Base-by-base conservation (phyloP, 2,797 vertebrate genomes). In the Poeciliopsis gracilis region DNA sequence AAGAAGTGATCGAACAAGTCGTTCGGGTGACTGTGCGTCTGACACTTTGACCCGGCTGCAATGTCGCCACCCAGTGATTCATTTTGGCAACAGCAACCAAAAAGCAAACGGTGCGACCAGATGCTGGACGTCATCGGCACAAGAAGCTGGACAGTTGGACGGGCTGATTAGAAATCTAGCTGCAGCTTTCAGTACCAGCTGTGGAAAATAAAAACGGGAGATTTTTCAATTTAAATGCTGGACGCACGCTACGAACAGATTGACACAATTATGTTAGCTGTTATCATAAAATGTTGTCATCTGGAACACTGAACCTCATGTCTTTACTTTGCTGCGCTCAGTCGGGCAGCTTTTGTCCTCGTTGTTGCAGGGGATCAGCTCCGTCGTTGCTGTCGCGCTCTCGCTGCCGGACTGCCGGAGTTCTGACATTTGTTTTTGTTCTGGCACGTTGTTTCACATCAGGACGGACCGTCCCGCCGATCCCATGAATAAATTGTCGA, bases 61-160 rank as follows among this genome's bases (percentile, higher is more conserved):
- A 72, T 87, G 82, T 72, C 3, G 81, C 89, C 91, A 83, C 82
- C 91, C 10, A 5, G 72, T 88, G 90, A 81, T 53, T 18, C 10
- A 67, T 38, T 47, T 66, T 70, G 45, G 47, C 74, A 81, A 82
- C 47, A 46, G 77, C 25, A 55, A 43, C 2, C 7, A 23, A 51
- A 51, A 7, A 23, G 23, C 0, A 51, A 51, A 49, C 20, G 3
- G 49, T 3, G 2, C 46, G 66, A 77, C 45, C 23, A 75, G 59
- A 78, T 55, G 38, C 20, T 78, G 47, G 46, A 49, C 8, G 6
- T 69, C 36, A 36, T 49, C 28, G 61, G 8, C 23, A 67, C 30
- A 67, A 49, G 28, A 73, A 73, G 25, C 72, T 61, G 23, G 46
- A 77, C 38, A 75, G 80, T 59, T 33, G 55, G 36, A 75, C 1